phyloP scores from a whole-genome alignment of 2,797 vertebrate genomes.

The Falco cherrug region DNA sequence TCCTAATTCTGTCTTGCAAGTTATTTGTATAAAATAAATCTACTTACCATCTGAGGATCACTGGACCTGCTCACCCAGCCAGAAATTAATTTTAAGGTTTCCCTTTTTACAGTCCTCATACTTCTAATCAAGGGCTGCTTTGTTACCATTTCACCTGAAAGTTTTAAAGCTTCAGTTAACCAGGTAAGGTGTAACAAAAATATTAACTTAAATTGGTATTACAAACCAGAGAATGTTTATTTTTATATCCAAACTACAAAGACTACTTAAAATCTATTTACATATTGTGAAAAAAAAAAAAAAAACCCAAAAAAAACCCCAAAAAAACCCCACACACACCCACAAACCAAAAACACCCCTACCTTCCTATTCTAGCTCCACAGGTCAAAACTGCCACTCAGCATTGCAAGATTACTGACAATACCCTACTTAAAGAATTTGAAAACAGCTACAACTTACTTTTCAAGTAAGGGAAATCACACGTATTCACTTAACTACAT shows the following conservation, averaged over 20 bases:
- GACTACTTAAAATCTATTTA: neutral
- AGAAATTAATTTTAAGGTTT: constrained; percentile 96
- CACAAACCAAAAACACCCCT: no score
- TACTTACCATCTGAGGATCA: constrained; percentile 95
- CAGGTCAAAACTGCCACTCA: neutral
- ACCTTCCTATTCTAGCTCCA: neutral
- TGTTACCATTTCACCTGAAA: constrained; percentile 95
- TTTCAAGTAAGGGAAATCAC: neutral
- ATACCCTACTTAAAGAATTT: neutral
- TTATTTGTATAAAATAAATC: neutral
- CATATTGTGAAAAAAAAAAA: neutral
- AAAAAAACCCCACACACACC: no score
- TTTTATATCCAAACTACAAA: neutral
- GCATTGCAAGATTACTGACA: neutral
- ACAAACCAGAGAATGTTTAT: neutral
- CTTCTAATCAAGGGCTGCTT: constrained; percentile 96
- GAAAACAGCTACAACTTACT: neutral
- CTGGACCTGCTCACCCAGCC: constrained; percentile 97
- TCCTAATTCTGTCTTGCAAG: neutral
- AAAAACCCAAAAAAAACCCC: no score
- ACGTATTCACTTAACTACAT: neutral
- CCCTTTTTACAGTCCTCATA: constrained; percentile 97
- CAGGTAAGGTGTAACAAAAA: neutral
- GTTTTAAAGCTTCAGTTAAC: constrained; percentile 13
- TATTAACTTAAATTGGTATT: neutral